Evolutionary conservation across 2,797 vertebrate genomes (phyloP).

Genomic region (Distichodus sexfasciatus): DNA sequence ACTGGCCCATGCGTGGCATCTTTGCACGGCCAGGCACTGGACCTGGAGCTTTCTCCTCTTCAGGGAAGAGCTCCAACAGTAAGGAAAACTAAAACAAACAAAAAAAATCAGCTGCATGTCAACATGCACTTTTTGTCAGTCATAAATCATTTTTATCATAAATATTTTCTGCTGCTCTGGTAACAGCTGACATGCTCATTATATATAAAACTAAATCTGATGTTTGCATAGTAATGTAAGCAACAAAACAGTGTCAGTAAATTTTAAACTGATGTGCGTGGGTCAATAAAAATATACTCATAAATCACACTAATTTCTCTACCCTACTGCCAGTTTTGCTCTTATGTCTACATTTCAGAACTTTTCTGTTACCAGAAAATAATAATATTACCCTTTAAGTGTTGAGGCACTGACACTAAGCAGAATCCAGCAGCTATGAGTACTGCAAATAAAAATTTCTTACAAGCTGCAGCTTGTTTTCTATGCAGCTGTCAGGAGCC

Average conservation of each 20-base stretch:
- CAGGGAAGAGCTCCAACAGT: slow-evolving; percentile 85
- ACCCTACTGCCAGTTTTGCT: too few species aligned
- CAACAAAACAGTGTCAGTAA: too few species aligned
- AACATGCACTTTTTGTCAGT: neutral
- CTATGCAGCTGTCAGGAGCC: neutral
- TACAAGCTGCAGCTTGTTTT: slow-evolving; percentile 29
- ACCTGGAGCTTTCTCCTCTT: slow-evolving; percentile 77
- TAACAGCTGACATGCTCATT: too few species aligned
- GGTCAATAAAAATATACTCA: too few species aligned
- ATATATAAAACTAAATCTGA: too few species aligned
- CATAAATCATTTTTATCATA: too few species aligned
- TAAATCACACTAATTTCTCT: too few species aligned
- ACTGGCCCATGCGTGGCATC: slow-evolving; percentile 66
- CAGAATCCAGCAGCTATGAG: neutral
- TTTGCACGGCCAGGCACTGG: slow-evolving; percentile 68
- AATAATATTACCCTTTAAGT: neutral
- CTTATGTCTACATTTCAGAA: too few species aligned
- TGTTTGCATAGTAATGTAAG: too few species aligned
- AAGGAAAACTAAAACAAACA: slow-evolving; percentile 81
- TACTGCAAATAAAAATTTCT: neutral
- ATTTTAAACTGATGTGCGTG: too few species aligned
- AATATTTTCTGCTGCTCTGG: too few species aligned
- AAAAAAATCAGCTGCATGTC: neutral
- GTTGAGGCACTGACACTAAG: neutral
- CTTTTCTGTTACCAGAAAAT: too few species aligned